Conservation (phyloP, 2,797 vertebrate genomes). For the Scolopax bukidnonensis region DNA sequence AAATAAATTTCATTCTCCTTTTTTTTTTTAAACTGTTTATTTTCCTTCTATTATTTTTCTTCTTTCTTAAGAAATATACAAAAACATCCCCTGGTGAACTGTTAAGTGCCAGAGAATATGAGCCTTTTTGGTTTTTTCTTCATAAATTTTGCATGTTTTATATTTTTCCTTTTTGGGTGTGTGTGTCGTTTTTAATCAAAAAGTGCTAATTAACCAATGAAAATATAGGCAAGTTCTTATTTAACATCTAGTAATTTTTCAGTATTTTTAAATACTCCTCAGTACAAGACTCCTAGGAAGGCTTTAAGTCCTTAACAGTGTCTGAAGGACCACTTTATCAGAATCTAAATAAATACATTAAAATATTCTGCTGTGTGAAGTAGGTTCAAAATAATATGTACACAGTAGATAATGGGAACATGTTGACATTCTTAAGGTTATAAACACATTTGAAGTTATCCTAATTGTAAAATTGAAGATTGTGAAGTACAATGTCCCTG, state of each 20-base stretch:
- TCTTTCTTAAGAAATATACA: background rate
- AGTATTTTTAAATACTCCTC: conserved; percentile 67
- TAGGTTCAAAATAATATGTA: conserved; percentile 78
- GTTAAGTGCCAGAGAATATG: background rate
- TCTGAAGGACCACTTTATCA: conserved; percentile 74
- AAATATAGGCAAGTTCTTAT: conserved; percentile 22
- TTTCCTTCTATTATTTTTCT: background rate
- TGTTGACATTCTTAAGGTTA: conserved; percentile 81
- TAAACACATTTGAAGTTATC: conserved; percentile 75
- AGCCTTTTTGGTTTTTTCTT: background rate
- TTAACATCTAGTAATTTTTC: conserved; percentile 64
- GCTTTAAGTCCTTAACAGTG: conserved; percentile 72
- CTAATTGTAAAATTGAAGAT: conserved; percentile 79
- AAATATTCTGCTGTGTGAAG: conserved; percentile 73
- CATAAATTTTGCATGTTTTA: background rate
- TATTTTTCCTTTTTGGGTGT: background rate
- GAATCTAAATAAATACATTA: conserved; percentile 73
- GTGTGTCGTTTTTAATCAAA: background rate
- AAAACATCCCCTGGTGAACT: background rate
- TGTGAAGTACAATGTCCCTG: conserved; percentile 80
- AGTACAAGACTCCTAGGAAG: conserved; percentile 63
- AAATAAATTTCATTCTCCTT: background rate
- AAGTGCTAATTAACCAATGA: conserved; percentile 3
- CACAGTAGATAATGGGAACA: conserved; percentile 76
- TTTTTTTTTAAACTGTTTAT: background rate